These are phyloP conservation scores for Eurosta solidaginis DNA, from an alignment of 1,140 invertebrate genomes.

Conservation along the genomic window DNA sequence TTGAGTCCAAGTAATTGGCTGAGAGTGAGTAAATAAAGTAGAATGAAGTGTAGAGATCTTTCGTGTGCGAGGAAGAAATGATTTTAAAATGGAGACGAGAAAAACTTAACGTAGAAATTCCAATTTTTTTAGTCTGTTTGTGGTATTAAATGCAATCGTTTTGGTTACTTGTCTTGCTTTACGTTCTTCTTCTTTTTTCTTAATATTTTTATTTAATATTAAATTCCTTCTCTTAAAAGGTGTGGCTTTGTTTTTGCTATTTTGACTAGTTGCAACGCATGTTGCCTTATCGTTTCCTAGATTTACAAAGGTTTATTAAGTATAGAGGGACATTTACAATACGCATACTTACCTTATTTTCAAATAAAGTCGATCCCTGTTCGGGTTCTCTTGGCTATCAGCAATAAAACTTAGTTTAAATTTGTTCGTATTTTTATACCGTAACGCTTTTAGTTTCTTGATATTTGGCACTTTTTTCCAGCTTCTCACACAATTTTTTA, in stretches of 20 bases:
- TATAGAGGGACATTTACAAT: too few species aligned
- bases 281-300: too few species aligned
- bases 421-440: neutral
- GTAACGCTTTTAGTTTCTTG: neutral
- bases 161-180: neutral
- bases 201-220: neutral
- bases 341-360: neutral
- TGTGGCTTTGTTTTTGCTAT: too few species aligned
- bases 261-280: slow-evolving; percentile 23
- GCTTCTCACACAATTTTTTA: neutral
- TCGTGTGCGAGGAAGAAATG: neutral
- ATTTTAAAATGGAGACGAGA: neutral
- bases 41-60: neutral
- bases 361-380: neutral
- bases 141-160: neutral
- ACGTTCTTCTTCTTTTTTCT: neutral
- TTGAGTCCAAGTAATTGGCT: neutral
- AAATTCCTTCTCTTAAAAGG: neutral
- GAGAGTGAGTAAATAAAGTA: neutral
- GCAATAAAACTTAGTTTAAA: neutral
- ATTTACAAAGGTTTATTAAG: too few species aligned
- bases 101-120: neutral
- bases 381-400: neutral
- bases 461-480: slow-evolving; percentile 11
- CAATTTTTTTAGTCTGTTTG: too few species aligned